Evolutionary conservation across 2,113 vertebrate genomes (phyloP).

Genomic region (Sceloporus tristichus): DNA sequence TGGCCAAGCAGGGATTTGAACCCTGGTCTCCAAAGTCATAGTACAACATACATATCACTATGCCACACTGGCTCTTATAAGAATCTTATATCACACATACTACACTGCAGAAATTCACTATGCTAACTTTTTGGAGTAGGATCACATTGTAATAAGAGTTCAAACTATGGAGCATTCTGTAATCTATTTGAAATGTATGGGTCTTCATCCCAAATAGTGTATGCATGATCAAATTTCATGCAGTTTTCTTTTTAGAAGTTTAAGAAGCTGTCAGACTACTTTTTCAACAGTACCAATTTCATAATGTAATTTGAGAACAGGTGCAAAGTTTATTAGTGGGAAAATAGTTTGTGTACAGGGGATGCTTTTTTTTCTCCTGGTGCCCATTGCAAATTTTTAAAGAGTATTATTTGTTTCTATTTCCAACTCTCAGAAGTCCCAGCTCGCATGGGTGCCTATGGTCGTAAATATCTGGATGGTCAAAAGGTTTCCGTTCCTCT

Average conservation of each 20-base stretch:
- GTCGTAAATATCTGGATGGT: not conserved
- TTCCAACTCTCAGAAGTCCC: not conserved
- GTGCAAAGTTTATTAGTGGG: not conserved
- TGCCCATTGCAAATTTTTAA: not conserved
- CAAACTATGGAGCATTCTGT: not conserved
- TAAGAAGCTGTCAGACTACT: not conserved
- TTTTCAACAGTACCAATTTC: not conserved
- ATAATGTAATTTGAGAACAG: not conserved
- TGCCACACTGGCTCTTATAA: not conserved
- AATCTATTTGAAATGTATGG: not conserved
- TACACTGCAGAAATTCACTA: not conserved
- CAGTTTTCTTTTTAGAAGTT: slow-evolving; percentile 2
- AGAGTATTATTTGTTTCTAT: not conserved
- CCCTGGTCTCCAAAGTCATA: too few species aligned
- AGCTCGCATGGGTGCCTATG: not conserved
- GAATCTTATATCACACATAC: too few species aligned
- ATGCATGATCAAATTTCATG: not conserved
- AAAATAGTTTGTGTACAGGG: not conserved
- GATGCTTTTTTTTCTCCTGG: not conserved
- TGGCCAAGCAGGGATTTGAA: too few species aligned
- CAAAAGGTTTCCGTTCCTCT: not conserved
- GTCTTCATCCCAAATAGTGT: not conserved
- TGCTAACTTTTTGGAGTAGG: not conserved
- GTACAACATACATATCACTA: too few species aligned
- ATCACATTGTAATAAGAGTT: not conserved